Base-by-base conservation (phyloP, 2,797 vertebrate genomes). In the Tapirus indicus region DNA sequence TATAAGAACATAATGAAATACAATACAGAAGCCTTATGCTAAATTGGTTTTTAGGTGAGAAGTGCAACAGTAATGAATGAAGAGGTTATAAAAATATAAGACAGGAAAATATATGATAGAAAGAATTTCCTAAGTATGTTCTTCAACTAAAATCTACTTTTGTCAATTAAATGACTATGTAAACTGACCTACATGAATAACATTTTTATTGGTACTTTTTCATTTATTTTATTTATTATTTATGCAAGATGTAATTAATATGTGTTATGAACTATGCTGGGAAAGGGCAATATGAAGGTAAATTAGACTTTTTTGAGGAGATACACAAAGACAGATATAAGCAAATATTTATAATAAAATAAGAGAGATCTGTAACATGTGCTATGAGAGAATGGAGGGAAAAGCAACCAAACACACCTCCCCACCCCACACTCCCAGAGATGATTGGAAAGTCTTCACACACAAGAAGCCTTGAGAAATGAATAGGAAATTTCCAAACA, bases 311-410 rank as follows among this genome's bases (percentile, higher is more conserved):
- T 90, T 82, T 72, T 18, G 27, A 66, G 35, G 64, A 27, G 21
- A 47, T 64, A 79, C 5, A 4, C 5, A 71, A 78, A 79, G 13
- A 62, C 23, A 86, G 17, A 21, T 5, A 60, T 20, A 38, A 72
- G 35, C 20, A 91, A 95, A 79, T 58, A 74, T 87, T 79, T 87
- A 64, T 80, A 35, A 80, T 72, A 74, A 75, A 49, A 52, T 64
- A 64, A 91, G 11, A 52, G 32, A 47, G 20, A 66, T 71, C 35
- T 38, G 23, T 66, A 47, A 41, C 52, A 72, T 54, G 21, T 44
- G 25, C 23, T 71, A 10, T 87, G 56, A 66, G 29, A 74, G 10
- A 72, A 82, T 38, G 44, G 32, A 25, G 32, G 18, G 32, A 69
- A 78, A 91, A 62, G 2, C 7, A 56, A 74, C 44, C 29, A 79